Evolutionary conservation across 2,888 invertebrate genomes (phyloP).

Genomic region (Spodoptera littoralis): DNA sequence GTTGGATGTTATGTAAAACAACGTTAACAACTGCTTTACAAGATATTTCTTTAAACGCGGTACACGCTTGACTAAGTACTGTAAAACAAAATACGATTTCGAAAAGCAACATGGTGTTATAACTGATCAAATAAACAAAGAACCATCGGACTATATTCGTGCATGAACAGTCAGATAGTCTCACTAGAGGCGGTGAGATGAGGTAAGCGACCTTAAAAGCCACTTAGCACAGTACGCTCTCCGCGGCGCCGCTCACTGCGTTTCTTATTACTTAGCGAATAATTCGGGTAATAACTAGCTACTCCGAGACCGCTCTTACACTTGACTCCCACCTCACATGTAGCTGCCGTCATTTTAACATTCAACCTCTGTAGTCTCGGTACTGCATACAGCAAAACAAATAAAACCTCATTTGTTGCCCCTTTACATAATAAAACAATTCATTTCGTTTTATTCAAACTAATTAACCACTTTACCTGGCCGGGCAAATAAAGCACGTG

Average conservation of each 20-base stretch:
- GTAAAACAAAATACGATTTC: constrained; percentile 32
- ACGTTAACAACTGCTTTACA: constrained; percentile 15
- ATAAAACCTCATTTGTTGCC: background rate
- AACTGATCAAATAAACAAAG: constrained; percentile 73
- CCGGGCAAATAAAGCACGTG: constrained; percentile 29
- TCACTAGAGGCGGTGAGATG: constrained; percentile 75
- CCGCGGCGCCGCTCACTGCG: constrained; percentile 72
- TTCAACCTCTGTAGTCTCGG: constrained; percentile 4
- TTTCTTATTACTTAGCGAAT: constrained; percentile 83
- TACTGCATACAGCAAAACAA: constrained; percentile 3
- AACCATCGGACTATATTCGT: constrained; percentile 72
- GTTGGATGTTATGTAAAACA: constrained; percentile 32
- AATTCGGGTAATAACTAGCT: constrained; percentile 74
- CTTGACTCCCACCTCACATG: constrained; percentile 19
- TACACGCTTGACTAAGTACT: constrained; percentile 19
- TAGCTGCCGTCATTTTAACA: constrained; percentile 30
- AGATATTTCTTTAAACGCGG: constrained; percentile 18
- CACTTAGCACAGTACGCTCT: constrained; percentile 83
- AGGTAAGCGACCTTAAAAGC: constrained; percentile 88
- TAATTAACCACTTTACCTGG: constrained; percentile 26
- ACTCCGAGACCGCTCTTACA: constrained; percentile 43
- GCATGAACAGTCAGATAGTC: constrained; percentile 73
- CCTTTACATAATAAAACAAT: background rate
- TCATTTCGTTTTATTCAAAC: constrained; percentile 10
- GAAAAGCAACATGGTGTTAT: constrained; percentile 47